Conservation (phyloP, 2,113 vertebrate species). For the Catharus minimus region DNA sequence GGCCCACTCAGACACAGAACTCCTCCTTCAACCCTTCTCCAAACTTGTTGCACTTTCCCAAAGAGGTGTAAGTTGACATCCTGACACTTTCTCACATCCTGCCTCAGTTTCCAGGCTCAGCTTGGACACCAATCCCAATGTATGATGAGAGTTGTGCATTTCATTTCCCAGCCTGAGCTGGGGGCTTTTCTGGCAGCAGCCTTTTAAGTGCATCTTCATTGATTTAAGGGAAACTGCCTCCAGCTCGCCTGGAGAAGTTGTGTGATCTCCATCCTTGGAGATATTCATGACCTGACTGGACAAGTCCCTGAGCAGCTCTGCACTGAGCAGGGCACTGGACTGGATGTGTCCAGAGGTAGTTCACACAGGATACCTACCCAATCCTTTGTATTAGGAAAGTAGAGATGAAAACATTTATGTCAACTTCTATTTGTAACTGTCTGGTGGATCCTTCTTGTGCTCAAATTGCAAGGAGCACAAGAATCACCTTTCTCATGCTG, state of each 20-base stretch:
- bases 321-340: background rate
- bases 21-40: background rate
- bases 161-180: background rate
- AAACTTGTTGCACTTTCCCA: background rate
- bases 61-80: background rate
- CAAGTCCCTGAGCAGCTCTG: background rate
- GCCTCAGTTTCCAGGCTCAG: background rate
- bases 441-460: background rate
- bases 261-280: background rate
- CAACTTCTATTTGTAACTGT: background rate
- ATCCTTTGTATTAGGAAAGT: background rate
- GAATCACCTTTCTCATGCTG: background rate
- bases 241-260: background rate
- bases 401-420: background rate
- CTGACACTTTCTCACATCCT: background rate
- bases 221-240: background rate
- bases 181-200: background rate
- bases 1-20: background rate
- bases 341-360: no score
- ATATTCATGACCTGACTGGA: background rate
- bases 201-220: background rate
- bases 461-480: background rate
- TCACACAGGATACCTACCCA: background rate
- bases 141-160: rapidly evolving
- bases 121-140: background rate